These are phyloP conservation scores for Mormyrus iriodes DNA, from an alignment of 2,113 vertebrate species.

Conservation along the genomic window DNA sequence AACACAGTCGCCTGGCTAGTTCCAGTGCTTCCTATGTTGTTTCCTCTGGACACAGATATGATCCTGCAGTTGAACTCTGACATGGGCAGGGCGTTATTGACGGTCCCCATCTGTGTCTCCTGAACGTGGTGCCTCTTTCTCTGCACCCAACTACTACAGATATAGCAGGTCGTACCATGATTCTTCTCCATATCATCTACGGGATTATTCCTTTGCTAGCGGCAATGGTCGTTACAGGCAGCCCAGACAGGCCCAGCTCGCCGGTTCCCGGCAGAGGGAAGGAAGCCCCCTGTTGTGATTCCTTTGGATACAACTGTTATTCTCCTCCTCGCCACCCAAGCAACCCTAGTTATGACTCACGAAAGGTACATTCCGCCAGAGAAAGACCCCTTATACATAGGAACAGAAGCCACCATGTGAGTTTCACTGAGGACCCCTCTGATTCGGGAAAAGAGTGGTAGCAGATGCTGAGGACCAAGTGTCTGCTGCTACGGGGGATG, in stretches of 20 bases:
- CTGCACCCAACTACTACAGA: background rate
- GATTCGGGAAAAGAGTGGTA: slow-evolving; percentile 16
- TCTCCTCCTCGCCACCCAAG: background rate
- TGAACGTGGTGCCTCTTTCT: background rate
- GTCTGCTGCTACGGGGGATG: slow-evolving; percentile 15
- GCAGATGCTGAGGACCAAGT: slow-evolving; percentile 24
- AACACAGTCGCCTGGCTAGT: background rate
- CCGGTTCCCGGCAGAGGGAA: background rate
- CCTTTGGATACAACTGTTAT: background rate
- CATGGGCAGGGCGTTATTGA: background rate
- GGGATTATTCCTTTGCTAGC: background rate
- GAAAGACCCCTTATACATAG: background rate
- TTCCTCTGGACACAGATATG: background rate
- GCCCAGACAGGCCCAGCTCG: background rate
- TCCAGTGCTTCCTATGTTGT: background rate
- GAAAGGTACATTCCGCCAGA: too few relatives aligned
- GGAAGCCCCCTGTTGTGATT: background rate
- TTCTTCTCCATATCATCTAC: background rate
- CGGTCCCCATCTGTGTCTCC: background rate
- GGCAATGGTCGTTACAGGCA: background rate
- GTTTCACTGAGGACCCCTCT: background rate
- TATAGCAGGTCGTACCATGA: background rate
- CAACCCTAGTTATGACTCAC: too few relatives aligned
- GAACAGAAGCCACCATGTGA: background rate
- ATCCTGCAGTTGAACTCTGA: background rate